Base-by-base conservation (phyloP, 2,797 vertebrate genomes). In the Sternotherus odoratus region DNA sequence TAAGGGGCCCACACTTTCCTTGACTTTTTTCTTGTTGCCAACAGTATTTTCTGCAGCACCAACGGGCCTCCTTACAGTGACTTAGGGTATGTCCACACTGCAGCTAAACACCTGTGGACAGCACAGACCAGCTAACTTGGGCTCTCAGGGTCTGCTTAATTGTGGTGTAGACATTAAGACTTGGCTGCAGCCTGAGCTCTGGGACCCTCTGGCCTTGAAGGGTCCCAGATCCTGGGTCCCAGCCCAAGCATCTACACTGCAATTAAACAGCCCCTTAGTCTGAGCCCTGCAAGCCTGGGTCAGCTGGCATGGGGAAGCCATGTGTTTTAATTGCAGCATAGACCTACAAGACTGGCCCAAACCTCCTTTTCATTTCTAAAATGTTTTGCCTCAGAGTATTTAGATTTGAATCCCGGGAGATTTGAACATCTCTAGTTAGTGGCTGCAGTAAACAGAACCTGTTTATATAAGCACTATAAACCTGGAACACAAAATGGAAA, bases 401-500 rank as follows among this genome's bases (percentile, higher is more conserved):
- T 21, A 2, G 21, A 12, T 24, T 30, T 83, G 66, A 94, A 69
- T 53, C 53, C 66, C 10, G 74, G 60, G 54, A 66, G 16, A 28
- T 51, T 86, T 75, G 81, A 78, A 43, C 2, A 75, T 5, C 79
- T 87, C 54, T 83, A 75, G 3, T 1, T 80, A 17, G 17, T 63
- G 4, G 43, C 72, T 84, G 46, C 85, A 12, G 21, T n/a, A 77
- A 13, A 60, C 1, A 56, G 8, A 82, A 1, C 12, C 6, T 49
- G 51, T 33, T 91, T 56, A 53, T 0, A 0, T 1, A 24, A 53
- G 3, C 19, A 83, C 15, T 74, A 9, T 26, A 28, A 21, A 74
- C 77, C 82, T 75, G 24, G 16, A 6, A 13, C 69, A 75, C 39
- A 56, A 72, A 92, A 75, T 24, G 7, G 85, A 92, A 91, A 78